Conservation (phyloP, 1,140 invertebrate genomes). For the Camponotus vicinus region DNA sequence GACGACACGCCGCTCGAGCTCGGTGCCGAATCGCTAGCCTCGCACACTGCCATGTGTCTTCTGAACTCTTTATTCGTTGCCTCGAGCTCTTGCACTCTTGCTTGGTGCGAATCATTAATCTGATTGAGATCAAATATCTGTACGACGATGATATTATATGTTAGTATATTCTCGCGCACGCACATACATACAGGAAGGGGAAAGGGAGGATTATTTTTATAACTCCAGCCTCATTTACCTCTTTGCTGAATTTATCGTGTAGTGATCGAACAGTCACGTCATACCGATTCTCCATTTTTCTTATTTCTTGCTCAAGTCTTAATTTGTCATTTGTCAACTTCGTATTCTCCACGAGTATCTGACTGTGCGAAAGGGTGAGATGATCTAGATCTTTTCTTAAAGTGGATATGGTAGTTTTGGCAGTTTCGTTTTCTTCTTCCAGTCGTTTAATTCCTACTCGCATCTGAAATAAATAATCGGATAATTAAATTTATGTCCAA, state of each 20-base stretch:
- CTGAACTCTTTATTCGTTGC: constrained; percentile 81
- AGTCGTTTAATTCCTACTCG: constrained; percentile 80
- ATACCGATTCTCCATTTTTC: constrained; percentile 81
- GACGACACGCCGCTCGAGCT: constrained; percentile 84
- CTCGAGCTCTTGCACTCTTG: constrained; percentile 82
- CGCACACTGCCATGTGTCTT: constrained; percentile 81
- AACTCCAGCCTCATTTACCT: constrained; percentile 69
- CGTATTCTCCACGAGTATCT: constrained; percentile 88
- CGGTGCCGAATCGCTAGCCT: constrained; percentile 82
- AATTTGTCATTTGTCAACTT: constrained; percentile 89
- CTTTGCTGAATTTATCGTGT: constrained; percentile 83
- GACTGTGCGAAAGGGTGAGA: constrained; percentile 86
- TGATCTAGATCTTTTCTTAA: constrained; percentile 84
- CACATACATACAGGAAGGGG: too few species aligned
- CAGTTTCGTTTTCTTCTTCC: constrained; percentile 81
- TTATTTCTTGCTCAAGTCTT: constrained; percentile 85
- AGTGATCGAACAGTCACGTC: constrained; percentile 77
- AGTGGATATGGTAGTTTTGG: constrained; percentile 78
- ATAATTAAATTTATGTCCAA: background rate
- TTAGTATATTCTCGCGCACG: constrained; percentile 7
- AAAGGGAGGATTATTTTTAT: background rate
- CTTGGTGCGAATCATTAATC: constrained; percentile 81
- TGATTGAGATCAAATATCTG: constrained; percentile 83
- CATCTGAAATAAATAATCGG: constrained; percentile 69
- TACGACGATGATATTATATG: constrained; percentile 3